Percentiles rank a stretch among this genome's conserved stretches.
Evolutionary conservation across 2,888 invertebrate species (phyloP).

Genomic region (Elaeidobius kamerunicus): DNA sequence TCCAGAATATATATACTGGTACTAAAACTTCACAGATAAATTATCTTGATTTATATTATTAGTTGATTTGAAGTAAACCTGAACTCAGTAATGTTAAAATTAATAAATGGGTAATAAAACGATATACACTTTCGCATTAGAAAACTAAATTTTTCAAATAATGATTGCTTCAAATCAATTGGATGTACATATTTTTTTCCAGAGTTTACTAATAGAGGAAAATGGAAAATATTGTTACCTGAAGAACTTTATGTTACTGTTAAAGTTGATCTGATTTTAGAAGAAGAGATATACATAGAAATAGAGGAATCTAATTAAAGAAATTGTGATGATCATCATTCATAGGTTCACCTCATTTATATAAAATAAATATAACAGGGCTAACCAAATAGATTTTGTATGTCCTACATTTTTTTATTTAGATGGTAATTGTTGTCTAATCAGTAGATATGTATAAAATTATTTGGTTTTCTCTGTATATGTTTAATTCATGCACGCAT

Average conservation of each 20-base stretch:
- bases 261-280: conserved; percentile 29
- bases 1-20: too few species aligned
- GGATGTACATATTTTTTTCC: conserved; percentile 25
- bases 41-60: too few species aligned
- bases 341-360: conserved; percentile 21
- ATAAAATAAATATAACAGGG: too few species aligned
- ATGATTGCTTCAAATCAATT: conserved; percentile 7
- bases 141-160: neutral
- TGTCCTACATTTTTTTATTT: too few species aligned
- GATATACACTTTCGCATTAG: too few species aligned
- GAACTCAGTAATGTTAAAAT: too few species aligned
- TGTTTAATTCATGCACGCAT: conserved; percentile 20
- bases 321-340: conserved; percentile 32
- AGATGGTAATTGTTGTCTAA: too few species aligned
- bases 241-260: conserved; percentile 28
- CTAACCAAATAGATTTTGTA: too few species aligned
- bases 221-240: conserved; percentile 28
- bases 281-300: conserved; percentile 25
- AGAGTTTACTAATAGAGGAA: conserved; percentile 18
- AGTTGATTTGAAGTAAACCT: conserved; percentile 10
- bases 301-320: conserved; percentile 29
- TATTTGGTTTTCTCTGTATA: conserved; percentile 8
- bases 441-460: too few species aligned
- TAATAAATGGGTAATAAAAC: too few species aligned
- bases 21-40: too few species aligned